Conservation (phyloP, 2,888 invertebrate species). For the Limnephilus marmoratus region DNA sequence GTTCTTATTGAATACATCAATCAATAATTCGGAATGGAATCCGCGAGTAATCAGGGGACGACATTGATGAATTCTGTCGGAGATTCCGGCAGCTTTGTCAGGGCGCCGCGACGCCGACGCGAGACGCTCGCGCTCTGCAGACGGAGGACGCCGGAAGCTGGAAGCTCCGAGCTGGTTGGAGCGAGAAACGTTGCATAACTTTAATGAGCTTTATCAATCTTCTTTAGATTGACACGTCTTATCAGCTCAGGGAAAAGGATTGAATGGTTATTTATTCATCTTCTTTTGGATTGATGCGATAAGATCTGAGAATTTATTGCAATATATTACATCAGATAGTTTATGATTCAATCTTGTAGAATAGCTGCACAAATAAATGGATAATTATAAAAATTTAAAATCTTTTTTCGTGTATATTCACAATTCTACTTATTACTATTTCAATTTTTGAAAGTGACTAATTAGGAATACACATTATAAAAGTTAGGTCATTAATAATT, state of each 20-base stretch:
- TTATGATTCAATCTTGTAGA: too few relatives aligned
- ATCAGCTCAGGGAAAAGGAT: not conserved
- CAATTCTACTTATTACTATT: too few relatives aligned
- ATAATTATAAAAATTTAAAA: too few relatives aligned
- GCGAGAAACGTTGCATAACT: not conserved
- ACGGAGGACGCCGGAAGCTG: not conserved
- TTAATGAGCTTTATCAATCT: slow-evolving; percentile 11
- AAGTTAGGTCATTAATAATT: too few relatives aligned
- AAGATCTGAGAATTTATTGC: not conserved
- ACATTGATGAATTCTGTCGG: slow-evolving; percentile 39
- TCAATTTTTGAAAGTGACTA: too few relatives aligned
- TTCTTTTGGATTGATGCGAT: not conserved
- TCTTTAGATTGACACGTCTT: not conserved
- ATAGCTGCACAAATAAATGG: too few relatives aligned
- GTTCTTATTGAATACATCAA: slow-evolving; percentile 41
- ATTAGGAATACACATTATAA: too few relatives aligned
- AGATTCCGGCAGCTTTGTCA: slow-evolving; percentile 39
- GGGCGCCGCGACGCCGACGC: not conserved
- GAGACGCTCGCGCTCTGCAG: not conserved
- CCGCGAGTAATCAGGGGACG: slow-evolving; percentile 42
- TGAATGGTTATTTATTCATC: not conserved
- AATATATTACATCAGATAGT: not conserved
- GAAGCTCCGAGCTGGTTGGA: not conserved
- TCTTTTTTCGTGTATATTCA: too few relatives aligned
- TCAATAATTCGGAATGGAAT: slow-evolving; percentile 37